Percentiles rank a stretch among this genome's conserved stretches.
phyloP scores from a whole-genome alignment of 1,140 invertebrate genomes.

The Paralvinella palmiformis region DNA sequence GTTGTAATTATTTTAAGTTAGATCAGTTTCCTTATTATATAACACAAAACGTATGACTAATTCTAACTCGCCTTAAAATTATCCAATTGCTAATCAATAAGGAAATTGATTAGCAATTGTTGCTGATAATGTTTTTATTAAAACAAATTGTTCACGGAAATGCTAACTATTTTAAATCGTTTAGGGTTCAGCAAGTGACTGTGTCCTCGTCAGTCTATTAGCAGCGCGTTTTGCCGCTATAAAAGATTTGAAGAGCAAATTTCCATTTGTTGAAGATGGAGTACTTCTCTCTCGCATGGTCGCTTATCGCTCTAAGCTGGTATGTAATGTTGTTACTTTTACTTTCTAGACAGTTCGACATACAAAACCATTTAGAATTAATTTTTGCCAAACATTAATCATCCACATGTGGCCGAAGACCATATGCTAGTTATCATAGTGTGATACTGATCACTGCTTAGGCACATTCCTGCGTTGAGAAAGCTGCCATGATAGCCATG shows the following conservation, averaged over 20 bases:
- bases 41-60: too few species aligned
- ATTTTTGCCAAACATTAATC: too few species aligned
- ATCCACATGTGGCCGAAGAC: too few species aligned
- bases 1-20: too few species aligned
- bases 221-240: constrained; percentile 91
- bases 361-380: constrained; percentile 8
- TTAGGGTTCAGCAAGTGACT: constrained; percentile 95
- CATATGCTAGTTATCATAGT: background rate
- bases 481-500: constrained; percentile 97
- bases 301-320: constrained; percentile 68
- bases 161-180: background rate
- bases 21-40: too few species aligned
- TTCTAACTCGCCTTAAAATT: too few species aligned
- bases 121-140: background rate
- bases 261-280: constrained; percentile 87
- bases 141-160: background rate
- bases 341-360: background rate
- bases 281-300: constrained; percentile 90
- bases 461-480: constrained; percentile 99
- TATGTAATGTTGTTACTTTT: constrained; percentile 22
- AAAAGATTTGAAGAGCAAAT: constrained; percentile 78
- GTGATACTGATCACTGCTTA: constrained; percentile 67
- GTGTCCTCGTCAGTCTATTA: constrained; percentile 88
- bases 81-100: background rate
- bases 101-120: background rate